Evolutionary conservation across 2,888 invertebrate species (phyloP).

Genomic region (Caenorhabditis sp.): DNA sequence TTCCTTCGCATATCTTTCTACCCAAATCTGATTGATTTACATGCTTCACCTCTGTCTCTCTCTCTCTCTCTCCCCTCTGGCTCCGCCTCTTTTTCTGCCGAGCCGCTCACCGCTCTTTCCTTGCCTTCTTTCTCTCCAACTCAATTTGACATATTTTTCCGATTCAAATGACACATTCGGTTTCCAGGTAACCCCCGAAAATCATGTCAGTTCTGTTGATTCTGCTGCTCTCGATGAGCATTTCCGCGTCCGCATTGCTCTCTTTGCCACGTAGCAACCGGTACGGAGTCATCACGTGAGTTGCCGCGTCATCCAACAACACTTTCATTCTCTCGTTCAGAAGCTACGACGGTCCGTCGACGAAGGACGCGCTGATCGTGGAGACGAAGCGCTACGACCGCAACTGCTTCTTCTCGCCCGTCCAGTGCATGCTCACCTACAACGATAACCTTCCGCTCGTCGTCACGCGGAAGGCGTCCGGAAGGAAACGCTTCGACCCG

Average conservation of each 20-base stretch:
- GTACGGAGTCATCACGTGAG: slow-evolving; percentile 48
- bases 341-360: slow-evolving; percentile 26
- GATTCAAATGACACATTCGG: background rate
- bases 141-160: slow-evolving; percentile 33
- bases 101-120: background rate
- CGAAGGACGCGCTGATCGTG: slow-evolving; percentile 28
- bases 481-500: slow-evolving; percentile 34
- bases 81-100: slow-evolving; percentile 16
- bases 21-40: slow-evolving; percentile 37
- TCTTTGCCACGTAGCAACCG: slow-evolving; percentile 41
- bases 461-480: slow-evolving; percentile 46
- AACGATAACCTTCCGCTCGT: slow-evolving; percentile 57
- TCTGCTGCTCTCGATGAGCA: slow-evolving; percentile 13
- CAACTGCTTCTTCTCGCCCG: slow-evolving; percentile 72
- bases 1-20: slow-evolving; percentile 6
- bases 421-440: slow-evolving; percentile 69
- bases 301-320: background rate
- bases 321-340: slow-evolving; percentile 23
- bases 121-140: slow-evolving; percentile 12
- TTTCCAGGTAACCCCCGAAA: slow-evolving; percentile 44
- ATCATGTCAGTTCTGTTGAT: slow-evolving; percentile 28
- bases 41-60: too few species aligned
- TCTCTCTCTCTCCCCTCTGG: background rate
- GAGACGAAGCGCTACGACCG: slow-evolving; percentile 70
- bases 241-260: slow-evolving; percentile 23